Evolutionary conservation across 2,113 vertebrate genomes (phyloP).

Genomic region (Trematomus loennbergii): DNA sequence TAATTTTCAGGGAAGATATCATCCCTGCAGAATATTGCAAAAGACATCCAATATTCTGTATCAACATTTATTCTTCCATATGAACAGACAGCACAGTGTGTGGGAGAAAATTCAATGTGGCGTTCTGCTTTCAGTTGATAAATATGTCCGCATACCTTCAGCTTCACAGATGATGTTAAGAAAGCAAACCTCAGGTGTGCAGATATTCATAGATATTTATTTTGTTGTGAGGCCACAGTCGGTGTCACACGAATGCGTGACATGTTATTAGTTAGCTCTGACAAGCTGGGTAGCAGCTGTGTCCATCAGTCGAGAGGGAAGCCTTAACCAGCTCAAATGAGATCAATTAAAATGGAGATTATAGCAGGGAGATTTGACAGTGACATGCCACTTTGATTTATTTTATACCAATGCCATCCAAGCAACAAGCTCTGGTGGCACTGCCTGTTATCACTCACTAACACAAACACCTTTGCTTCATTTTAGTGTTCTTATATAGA

Average conservation of each 20-base stretch:
- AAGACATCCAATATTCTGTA: constrained; percentile 19
- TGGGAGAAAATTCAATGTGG: background rate
- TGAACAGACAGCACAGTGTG: constrained; percentile 1
- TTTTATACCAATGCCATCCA: constrained; percentile 14
- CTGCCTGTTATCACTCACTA: constrained; percentile 10
- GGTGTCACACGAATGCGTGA: constrained; percentile 27
- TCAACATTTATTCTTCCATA: constrained; percentile 27
- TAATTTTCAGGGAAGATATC: constrained; percentile 23
- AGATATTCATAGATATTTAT: background rate
- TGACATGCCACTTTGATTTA: constrained; percentile 38
- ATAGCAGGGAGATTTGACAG: constrained; percentile 37
- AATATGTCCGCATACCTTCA: background rate
- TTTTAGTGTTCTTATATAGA: constrained; percentile 26
- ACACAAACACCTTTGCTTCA: background rate
- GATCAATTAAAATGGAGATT: constrained; percentile 69
- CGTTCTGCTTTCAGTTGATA: background rate
- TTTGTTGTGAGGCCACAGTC: constrained; percentile 1
- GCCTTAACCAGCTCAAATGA: constrained; percentile 57
- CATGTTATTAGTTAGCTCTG: constrained; percentile 62
- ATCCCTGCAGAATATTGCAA: constrained; percentile 21
- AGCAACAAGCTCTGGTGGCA: background rate
- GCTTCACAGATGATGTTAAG: constrained; percentile 2
- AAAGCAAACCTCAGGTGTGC: background rate
- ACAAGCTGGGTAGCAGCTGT: constrained; percentile 45
- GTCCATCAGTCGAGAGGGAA: constrained; percentile 21